phyloP scores from a whole-genome alignment of 2,888 invertebrate species.

The Dolichomitus sp. region DNA sequence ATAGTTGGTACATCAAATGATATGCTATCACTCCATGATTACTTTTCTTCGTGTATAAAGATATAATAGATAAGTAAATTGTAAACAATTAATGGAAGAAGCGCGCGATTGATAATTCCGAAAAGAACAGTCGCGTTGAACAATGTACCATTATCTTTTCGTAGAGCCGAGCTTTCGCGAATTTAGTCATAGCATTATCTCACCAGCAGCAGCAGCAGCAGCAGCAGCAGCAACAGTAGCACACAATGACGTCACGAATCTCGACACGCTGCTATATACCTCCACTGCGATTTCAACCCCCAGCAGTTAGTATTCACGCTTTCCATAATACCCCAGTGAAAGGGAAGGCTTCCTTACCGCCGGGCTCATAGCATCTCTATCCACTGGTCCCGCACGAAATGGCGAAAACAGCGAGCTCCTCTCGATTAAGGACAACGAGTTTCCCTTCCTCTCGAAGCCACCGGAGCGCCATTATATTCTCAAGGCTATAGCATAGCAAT shows the following conservation, averaged over 20 bases:
- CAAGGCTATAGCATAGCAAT: conserved; percentile 16
- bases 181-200: conserved; percentile 12
- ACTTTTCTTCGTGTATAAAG: background rate
- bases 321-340: conserved; percentile 35
- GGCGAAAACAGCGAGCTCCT: conserved; percentile 34
- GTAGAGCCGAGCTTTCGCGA: background rate
- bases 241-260: conserved; percentile 23
- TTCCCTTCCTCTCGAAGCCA: conserved; percentile 12
- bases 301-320: conserved; percentile 20
- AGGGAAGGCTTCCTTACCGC: background rate
- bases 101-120: background rate
- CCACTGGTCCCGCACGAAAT: conserved; percentile 7
- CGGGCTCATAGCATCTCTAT: background rate
- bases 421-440: conserved; percentile 57
- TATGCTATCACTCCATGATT: background rate
- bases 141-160: background rate
- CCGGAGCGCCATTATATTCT: conserved; percentile 9
- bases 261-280: background rate
- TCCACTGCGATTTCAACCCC: background rate
- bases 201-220: background rate
- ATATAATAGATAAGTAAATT: background rate
- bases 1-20: background rate
- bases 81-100: background rate
- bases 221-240: background rate
- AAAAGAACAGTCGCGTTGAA: background rate